phyloP scores from a whole-genome alignment of 2,113 vertebrate genomes.

The Morone saxatilis region DNA sequence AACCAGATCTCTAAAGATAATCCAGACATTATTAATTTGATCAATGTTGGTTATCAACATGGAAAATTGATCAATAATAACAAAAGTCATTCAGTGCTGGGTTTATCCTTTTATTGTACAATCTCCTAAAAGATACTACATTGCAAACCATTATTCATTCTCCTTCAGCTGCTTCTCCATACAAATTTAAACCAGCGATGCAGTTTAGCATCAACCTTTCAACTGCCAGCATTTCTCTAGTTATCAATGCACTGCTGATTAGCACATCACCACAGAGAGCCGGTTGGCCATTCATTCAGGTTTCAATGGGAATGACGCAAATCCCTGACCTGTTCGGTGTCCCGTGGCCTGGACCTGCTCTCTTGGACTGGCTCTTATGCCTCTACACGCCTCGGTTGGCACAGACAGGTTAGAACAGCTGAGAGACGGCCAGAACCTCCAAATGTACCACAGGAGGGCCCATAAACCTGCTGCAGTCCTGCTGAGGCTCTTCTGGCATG shows the following conservation, averaged over 20 bases:
- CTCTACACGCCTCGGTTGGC: constrained; percentile 46
- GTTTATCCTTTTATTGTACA: no score
- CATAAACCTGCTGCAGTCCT: constrained; percentile 21
- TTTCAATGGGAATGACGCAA: constrained; percentile 78
- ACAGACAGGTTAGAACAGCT: constrained; percentile 46
- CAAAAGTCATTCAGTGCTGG: no score
- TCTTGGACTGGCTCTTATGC: constrained; percentile 48
- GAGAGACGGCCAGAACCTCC: constrained; percentile 31
- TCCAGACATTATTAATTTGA: no score
- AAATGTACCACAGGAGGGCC: constrained; percentile 24
- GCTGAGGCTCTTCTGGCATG: constrained; percentile 19
- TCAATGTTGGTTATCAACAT: no score
- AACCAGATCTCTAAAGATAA: no score
- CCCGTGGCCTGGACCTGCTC: constrained; percentile 54
- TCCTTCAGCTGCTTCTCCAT: no score
- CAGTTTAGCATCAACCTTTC: no score
- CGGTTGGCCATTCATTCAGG: constrained; percentile 63
- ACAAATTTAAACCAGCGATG: no score
- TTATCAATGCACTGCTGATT: constrained; percentile 65
- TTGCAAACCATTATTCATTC: no score
- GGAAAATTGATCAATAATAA: no score
- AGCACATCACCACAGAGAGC: constrained; percentile 63
- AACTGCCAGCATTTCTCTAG: no score
- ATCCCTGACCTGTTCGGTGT: constrained; percentile 59
- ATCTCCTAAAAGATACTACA: no score